Base-by-base conservation (phyloP, 2,888 invertebrate genomes). In the Ectemnius continuus region DNA sequence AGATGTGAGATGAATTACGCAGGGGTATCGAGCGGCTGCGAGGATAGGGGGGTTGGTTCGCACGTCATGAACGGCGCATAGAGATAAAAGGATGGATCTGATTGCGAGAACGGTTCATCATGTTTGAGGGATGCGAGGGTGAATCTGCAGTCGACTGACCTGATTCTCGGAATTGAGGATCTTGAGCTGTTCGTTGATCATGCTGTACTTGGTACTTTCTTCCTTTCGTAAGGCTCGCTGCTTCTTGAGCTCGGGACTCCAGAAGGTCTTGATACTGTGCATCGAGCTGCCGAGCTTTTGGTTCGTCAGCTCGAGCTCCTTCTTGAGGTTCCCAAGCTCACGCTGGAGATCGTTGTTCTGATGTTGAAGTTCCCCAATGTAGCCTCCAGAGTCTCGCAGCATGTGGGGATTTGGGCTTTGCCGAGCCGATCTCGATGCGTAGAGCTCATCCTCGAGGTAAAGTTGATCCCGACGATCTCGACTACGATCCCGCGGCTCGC, bases 241-340 rank as follows among this genome's bases (percentile, higher is more conserved):
- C 92, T 99, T 98, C 93, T 99, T 99, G 91, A 99, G 93, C 92
- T 99, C 99, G 20, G 99, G 99, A 91, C 98, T 98, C 99, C 99
- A 99, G 92, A 99, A 99, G 69, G 99, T 99, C 93, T 99, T 99
- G 92, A 99, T 99, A 92, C 98, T 98, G 92, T 99, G 99, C 99
- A 99, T 99, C 88, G 97, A 97, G 90, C 98, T 98, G 91, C 98
- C 97, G 87, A 99, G 94, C 92, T 99, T 99, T 92, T 99, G 98
- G 92, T 98, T 98, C 83, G 98, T 98, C 90, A 98, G 93, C 93
- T 98, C 98, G 88, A 98, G 93, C 91, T 98, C 98, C 91, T 97
- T 97, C 92, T 97, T 97, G 83, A 98, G 93, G 91, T 96, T 97
- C 66, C 94, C 95, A 90, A 98, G 94, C 91, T 99, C 98, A 80